Evolutionary conservation across 2,888 invertebrate genomes (phyloP).

Genomic region (Platerodrilus igneus): DNA sequence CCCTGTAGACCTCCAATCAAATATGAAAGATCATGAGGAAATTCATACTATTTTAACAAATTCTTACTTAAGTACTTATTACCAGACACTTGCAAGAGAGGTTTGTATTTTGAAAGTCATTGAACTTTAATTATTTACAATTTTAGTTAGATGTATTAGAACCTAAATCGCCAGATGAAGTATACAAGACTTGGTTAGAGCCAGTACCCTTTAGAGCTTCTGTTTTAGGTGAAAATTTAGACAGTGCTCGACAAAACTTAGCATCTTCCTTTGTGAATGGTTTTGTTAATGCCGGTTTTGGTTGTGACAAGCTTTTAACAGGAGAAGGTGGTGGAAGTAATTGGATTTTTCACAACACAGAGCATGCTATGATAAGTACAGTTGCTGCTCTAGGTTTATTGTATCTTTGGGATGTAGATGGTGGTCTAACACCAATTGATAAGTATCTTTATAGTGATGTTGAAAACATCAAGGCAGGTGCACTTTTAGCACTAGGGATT

Average conservation of each 20-base stretch:
- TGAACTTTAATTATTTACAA: background rate
- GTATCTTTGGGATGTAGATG: slow-evolving; percentile 97
- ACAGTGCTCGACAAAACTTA: slow-evolving; percentile 94
- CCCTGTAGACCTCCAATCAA: slow-evolving; percentile 78
- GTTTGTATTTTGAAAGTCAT: too few relatives aligned
- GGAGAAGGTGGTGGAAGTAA: slow-evolving; percentile 67
- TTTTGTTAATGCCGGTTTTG: slow-evolving; percentile 97
- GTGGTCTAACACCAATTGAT: slow-evolving; percentile 95
- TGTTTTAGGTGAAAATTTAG: slow-evolving; percentile 66
- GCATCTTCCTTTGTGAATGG: slow-evolving; percentile 98
- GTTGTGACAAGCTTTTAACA: slow-evolving; percentile 89
- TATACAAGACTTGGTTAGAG: slow-evolving; percentile 97
- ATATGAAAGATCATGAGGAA: slow-evolving; percentile 65
- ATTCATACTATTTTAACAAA: slow-evolving; percentile 90
- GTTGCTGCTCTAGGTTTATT: slow-evolving; percentile 95
- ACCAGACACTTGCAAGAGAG: slow-evolving; percentile 88
- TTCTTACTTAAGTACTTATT: slow-evolving; percentile 87
- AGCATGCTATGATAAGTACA: slow-evolving; percentile 95
- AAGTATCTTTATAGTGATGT: slow-evolving; percentile 63
- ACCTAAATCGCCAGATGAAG: slow-evolving; percentile 97
- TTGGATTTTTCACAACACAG: slow-evolving; percentile 92
- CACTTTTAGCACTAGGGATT: slow-evolving; percentile 91
- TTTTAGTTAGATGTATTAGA: slow-evolving; percentile 93
- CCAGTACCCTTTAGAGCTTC: slow-evolving; percentile 62
- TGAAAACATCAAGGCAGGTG: slow-evolving; percentile 88